Evolutionary conservation across 2,797 vertebrate species (phyloP), one percentile per base, ranked within the genome.

Genomic region (Meriones psammophilus): DNA sequence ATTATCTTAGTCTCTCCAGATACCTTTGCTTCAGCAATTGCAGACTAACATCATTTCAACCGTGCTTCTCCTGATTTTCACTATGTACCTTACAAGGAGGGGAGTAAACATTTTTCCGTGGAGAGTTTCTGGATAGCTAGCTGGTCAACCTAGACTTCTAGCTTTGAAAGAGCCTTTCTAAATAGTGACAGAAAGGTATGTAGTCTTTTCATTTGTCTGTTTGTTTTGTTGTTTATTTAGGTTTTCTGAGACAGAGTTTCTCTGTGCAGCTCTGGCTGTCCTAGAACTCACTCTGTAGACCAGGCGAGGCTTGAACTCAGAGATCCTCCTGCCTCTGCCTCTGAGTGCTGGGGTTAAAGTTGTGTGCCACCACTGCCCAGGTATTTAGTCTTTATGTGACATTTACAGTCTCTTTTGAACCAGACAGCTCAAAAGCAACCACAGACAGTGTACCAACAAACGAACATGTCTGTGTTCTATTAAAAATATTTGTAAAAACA

Each of bases 401-500:
- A 85, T 8, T 33, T 28, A 79, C 1, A n/a, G 30, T 94, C 36
- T 90, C 33, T 86, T 18, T 76, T 54, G 56, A 77, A 91, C 50
- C 46, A 88, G 69, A 64, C 0, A 94, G 60, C 66, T 88, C 68
- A 84, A 95, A 96, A 94, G 80, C 28, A 85, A 42, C 13, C 60
- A 93, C 1, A 68, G 33, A 73, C 4, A 83, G 22, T 78, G 62
- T 69, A 36, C 85, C 88, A 94, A 88, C 56, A 94, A 92, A 69
- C 84, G 68, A 91, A 17, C 39, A 15, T 76, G 33, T 88, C 42
- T 79, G 18, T 96, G 68, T 88, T 74, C 87, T 79, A 86, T 89
- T 83, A 95, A 96, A 86, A 54, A 22, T 74, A 94, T 50, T 71
- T 88, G 92, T 87, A 95, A 93, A 96, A 93, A 80, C 50, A 81